A percentile compares a stretch with the other conserved stretches of the same genome.
These are phyloP conservation scores for Chrysolina americana DNA, from an alignment of 2,888 invertebrate species.

Conservation along the genomic window DNA sequence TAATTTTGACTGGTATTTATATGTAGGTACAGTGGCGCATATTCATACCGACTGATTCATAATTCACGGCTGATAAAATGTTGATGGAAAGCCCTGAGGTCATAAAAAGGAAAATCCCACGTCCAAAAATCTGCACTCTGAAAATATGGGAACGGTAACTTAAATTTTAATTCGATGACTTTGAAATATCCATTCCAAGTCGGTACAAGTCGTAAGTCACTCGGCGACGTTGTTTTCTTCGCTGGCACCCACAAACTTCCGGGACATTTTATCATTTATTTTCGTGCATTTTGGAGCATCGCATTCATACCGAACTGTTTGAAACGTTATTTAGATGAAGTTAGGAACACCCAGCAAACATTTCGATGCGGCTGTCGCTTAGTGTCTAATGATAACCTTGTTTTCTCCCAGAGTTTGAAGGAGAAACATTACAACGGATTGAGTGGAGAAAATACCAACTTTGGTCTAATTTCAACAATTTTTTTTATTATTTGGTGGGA, in stretches of 20 bases:
- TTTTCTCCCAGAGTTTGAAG: neutral
- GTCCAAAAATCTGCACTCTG: neutral
- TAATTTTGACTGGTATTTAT: neutral
- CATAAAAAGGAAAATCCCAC: neutral
- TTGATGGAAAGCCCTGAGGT: neutral
- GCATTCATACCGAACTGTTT: neutral
- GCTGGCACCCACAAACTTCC: slow-evolving; percentile 47
- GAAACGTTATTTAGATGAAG: neutral
- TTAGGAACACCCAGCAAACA: neutral
- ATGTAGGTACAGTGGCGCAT: neutral
- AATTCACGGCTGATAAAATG: neutral
- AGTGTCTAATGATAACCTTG: neutral
- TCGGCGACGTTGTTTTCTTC: slow-evolving; percentile 45
- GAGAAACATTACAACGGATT: neutral
- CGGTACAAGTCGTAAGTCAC: slow-evolving; percentile 40
- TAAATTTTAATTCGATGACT: slow-evolving; percentile 28
- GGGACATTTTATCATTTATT: slow-evolving; percentile 17
- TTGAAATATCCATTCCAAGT: slow-evolving; percentile 31
- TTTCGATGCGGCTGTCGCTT: neutral
- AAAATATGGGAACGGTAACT: slow-evolving; percentile 25
- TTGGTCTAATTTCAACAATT: no score
- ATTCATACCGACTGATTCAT: slow-evolving; percentile 1
- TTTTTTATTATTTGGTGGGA: no score
- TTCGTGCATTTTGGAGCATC: slow-evolving; percentile 3
- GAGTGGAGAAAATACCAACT: no score